phyloP scores from a whole-genome alignment of 1,140 invertebrate species.

The Venustaconcha ellipsiformis region DNA sequence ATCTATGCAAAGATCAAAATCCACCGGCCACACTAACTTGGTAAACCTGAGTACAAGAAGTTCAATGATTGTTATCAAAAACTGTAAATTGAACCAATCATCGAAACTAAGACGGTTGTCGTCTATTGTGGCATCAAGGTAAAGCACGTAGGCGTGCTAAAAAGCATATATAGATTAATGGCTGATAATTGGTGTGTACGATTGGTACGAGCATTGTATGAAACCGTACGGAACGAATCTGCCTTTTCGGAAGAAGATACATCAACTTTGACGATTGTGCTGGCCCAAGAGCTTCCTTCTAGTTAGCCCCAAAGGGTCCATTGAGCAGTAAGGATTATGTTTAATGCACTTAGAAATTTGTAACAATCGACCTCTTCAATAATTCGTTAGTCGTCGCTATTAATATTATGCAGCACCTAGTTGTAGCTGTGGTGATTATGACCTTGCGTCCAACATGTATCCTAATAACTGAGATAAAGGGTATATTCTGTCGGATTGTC shows the following conservation, averaged over 20 bases:
- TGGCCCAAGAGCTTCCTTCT: slow-evolving; percentile 43
- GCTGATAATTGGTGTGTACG: slow-evolving; percentile 37
- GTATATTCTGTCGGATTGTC: no score
- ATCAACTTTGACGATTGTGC: slow-evolving; percentile 7
- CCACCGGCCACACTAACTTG: background rate
- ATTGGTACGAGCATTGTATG: slow-evolving; percentile 24
- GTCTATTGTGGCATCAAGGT: background rate
- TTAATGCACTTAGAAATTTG: no score
- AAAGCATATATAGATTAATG: slow-evolving; percentile 1
- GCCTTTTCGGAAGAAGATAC: slow-evolving; percentile 29
- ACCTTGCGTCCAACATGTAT: no score
- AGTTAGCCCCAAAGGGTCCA: slow-evolving; percentile 29
- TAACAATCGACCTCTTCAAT: no score
- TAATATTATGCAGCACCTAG: no score
- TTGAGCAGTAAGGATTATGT: background rate
- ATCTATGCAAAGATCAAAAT: background rate
- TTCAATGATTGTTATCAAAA: background rate
- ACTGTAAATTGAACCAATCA: slow-evolving; percentile 4
- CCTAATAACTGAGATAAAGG: no score
- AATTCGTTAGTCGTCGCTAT: no score
- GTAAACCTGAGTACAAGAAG: slow-evolving; percentile 6
- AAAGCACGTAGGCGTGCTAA: slow-evolving; percentile 8
- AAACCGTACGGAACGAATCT: slow-evolving; percentile 34
- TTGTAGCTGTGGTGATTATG: no score
- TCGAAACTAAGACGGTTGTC: background rate